Percentiles rank a stretch among this genome's conserved stretches.
phyloP scores from a whole-genome alignment of 2,113 vertebrate species.

The Setophaga petechia region DNA sequence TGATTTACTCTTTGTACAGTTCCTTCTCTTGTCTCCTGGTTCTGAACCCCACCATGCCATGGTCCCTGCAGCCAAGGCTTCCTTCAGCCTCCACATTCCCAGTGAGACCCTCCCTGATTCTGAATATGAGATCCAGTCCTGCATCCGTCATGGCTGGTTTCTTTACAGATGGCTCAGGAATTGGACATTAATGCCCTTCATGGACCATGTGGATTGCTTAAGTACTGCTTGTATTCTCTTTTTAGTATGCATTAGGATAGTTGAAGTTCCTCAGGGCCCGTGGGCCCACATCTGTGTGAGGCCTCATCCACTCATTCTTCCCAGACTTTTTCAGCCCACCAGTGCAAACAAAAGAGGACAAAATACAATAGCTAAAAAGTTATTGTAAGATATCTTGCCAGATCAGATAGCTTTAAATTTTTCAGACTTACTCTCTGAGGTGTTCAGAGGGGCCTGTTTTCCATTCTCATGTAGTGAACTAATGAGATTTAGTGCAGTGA shows the following conservation, averaged over 20 bases:
- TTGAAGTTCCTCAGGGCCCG: neutral
- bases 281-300: neutral
- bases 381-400: neutral
- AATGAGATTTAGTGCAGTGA: neutral
- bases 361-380: neutral
- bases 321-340: neutral
- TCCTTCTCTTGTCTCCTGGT: neutral
- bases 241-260: neutral
- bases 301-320: neutral
- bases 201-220: neutral
- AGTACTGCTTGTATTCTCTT: neutral
- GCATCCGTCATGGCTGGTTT: neutral
- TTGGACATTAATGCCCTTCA: neutral
- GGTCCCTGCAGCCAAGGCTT: neutral
- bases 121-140: neutral
- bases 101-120: accelerated
- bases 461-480: neutral
- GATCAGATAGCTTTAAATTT: neutral
- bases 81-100: neutral
- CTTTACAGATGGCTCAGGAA: neutral
- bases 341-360: neutral
- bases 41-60: neutral
- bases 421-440: neutral
- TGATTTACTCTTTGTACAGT: neutral
- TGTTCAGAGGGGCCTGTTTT: neutral